These are phyloP conservation scores for Cosmorhoe ocellata DNA, from an alignment of 2,888 invertebrate genomes.

Conservation along the genomic window DNA sequence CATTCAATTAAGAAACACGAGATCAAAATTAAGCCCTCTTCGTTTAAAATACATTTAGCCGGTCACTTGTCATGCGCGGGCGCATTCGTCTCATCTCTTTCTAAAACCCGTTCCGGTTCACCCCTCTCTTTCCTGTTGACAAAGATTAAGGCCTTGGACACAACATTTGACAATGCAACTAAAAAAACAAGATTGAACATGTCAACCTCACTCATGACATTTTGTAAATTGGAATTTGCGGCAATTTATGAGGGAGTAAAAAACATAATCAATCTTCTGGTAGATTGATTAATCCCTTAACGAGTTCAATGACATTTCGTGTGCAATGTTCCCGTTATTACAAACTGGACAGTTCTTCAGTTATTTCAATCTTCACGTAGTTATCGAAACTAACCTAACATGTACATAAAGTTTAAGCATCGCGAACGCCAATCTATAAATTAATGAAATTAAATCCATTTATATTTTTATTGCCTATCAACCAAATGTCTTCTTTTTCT, in stretches of 20 bases:
- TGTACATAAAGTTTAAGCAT: no score
- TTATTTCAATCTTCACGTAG: no score
- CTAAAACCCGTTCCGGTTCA: conserved; percentile 72
- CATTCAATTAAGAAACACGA: conserved; percentile 73
- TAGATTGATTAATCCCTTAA: conserved; percentile 40
- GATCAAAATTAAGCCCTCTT: conserved; percentile 80
- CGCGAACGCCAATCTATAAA: no score
- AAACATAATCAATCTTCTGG: conserved; percentile 49
- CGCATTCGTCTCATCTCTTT: conserved; percentile 60
- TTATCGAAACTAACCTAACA: no score
- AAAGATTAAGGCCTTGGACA: conserved; percentile 62
- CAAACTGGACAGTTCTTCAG: no score
- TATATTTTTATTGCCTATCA: conserved; percentile 27
- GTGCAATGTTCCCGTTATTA: no score
- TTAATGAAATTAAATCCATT: background rate
- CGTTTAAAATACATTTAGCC: conserved; percentile 82
- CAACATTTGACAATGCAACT: conserved; percentile 52
- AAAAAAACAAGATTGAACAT: conserved; percentile 49
- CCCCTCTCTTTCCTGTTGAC: conserved; percentile 59
- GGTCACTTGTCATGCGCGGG: conserved; percentile 77
- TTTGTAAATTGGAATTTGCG: conserved; percentile 59
- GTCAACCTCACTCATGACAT: conserved; percentile 58
- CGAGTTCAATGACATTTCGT: conserved; percentile 37
- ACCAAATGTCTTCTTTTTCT: conserved; percentile 9
- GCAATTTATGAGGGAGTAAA: conserved; percentile 44